Percentiles rank a stretch among this genome's conserved stretches.
Evolutionary conservation across 1,140 invertebrate genomes (phyloP).

Genomic region (Ridgeia piscesae): DNA sequence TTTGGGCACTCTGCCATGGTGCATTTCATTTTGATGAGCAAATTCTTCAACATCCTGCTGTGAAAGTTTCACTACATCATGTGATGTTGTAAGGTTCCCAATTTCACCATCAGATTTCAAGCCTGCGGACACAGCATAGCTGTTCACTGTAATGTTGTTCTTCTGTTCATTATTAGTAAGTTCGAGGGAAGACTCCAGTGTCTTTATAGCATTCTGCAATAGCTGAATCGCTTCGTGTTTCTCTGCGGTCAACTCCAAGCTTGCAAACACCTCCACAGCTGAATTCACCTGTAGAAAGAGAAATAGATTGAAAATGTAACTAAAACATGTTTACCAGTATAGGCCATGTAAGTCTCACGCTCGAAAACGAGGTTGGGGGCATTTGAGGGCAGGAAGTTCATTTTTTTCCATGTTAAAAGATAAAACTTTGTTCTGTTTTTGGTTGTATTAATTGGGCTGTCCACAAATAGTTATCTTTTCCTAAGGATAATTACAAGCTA

Average conservation of each 20-base stretch:
- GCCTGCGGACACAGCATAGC: no score
- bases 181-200: neutral
- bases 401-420: no score
- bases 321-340: neutral
- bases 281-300: neutral
- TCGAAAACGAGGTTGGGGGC: no score
- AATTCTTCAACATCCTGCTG: neutral
- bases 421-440: no score
- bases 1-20: neutral
- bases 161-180: neutral
- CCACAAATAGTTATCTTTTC: no score
- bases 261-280: neutral
- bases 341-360: no score
- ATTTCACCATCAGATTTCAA: neutral
- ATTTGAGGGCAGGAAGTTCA: no score
- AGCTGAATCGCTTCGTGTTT: neutral
- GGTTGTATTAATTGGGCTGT: neutral
- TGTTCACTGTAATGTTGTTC: no score
- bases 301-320: neutral
- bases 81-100: neutral
- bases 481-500: no score
- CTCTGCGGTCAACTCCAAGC: neutral
- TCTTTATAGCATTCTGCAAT: neutral
- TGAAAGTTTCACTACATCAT: neutral
- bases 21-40: neutral